A percentile compares a stretch with the other conserved stretches of the same genome.
Conservation (phyloP, 1,140 invertebrate genomes). For the Aphidius gifuensis region DNA sequence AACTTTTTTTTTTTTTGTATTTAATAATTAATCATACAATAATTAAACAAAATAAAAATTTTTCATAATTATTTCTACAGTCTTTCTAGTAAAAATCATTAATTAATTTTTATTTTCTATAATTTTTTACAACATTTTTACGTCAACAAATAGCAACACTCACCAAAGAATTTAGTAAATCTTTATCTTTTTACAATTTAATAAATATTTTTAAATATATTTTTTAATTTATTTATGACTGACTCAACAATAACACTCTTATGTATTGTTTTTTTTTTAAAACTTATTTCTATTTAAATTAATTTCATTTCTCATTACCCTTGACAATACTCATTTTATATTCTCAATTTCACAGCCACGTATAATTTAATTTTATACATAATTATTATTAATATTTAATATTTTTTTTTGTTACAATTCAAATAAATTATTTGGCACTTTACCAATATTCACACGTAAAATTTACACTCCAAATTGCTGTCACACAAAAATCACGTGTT, state of each 20-base stretch:
- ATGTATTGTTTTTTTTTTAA: background rate
- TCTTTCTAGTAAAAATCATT: no score
- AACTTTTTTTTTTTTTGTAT: no score
- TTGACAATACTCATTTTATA: constrained; percentile 16
- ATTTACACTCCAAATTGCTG: no score
- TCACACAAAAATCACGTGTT: no score
- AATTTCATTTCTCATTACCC: constrained; percentile 10
- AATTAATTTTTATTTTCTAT: no score
- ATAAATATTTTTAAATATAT: background rate
- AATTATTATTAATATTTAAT: constrained; percentile 7
- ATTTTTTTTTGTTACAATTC: background rate
- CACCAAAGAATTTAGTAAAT: background rate
- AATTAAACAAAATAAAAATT: no score
- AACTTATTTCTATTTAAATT: no score
- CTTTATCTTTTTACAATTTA: constrained; percentile 1
- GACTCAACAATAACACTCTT: background rate
- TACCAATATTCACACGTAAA: background rate
- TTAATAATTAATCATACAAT: no score
- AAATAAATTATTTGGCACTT: constrained; percentile 20
- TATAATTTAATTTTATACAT: constrained; percentile 12
- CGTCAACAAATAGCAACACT: background rate
- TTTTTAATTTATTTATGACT: constrained; percentile 1
- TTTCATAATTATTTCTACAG: no score
- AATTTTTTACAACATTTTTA: background rate
- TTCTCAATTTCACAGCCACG: constrained; percentile 21